Conservation (phyloP, 2,888 invertebrate genomes). For the Rutpela maculata region DNA sequence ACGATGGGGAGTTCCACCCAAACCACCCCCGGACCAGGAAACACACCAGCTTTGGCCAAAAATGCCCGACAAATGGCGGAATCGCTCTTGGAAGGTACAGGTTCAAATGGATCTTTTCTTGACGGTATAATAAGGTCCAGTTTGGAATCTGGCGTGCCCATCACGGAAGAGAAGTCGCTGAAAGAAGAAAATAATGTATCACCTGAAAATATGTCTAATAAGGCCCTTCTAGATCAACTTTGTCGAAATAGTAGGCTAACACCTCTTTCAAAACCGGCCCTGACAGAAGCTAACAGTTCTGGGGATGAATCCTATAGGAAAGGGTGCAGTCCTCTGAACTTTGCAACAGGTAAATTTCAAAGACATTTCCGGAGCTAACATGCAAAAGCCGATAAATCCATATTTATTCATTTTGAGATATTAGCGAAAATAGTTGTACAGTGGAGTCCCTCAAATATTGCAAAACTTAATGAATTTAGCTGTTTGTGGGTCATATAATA, state of each 20-base stretch:
- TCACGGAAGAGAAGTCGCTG: conserved; percentile 74
- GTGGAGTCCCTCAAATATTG: too few species aligned
- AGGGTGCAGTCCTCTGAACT: conserved; percentile 69
- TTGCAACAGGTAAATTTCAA: conserved; percentile 62
- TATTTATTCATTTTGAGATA: too few species aligned
- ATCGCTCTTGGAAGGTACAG: conserved; percentile 79
- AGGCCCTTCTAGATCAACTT: conserved; percentile 81
- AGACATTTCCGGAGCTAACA: background rate
- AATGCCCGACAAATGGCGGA: conserved; percentile 79
- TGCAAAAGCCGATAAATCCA: too few species aligned
- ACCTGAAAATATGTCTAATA: conserved; percentile 77
- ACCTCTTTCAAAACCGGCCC: conserved; percentile 73
- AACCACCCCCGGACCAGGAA: conserved; percentile 50
- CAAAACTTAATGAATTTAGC: too few species aligned
- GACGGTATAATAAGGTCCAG: conserved; percentile 88
- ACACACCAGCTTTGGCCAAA: conserved; percentile 68
- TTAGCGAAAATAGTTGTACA: too few species aligned
- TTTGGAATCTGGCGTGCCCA: conserved; percentile 81
- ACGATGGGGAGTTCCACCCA: conserved; percentile 63
- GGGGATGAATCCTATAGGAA: conserved; percentile 75
- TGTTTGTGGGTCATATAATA: too few species aligned
- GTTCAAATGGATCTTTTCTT: conserved; percentile 85
- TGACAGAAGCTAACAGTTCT: conserved; percentile 70
- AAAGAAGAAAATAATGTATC: conserved; percentile 75
- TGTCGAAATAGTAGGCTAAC: conserved; percentile 79